Conservation (phyloP, 2,888 invertebrate genomes). For the Pegoplata infirma region DNA sequence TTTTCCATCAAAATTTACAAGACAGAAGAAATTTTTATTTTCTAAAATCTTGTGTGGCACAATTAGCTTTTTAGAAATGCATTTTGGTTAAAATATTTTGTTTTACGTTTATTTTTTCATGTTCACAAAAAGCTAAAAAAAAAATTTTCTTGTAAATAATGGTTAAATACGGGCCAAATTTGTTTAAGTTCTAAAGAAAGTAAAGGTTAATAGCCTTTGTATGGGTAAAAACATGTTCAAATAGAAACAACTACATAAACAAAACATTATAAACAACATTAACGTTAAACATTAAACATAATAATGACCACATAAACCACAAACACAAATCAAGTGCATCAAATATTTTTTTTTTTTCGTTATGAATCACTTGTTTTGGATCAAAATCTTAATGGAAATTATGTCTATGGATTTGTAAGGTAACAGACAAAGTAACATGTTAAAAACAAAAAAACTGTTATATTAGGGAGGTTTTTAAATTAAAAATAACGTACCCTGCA, state of each 20-base stretch:
- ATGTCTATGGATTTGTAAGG: background rate
- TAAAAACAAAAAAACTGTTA: no score
- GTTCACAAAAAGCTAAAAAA: background rate
- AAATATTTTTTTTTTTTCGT: background rate
- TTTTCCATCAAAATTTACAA: background rate
- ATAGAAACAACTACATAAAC: background rate
- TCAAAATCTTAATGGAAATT: background rate
- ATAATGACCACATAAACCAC: background rate
- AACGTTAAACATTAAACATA: background rate
- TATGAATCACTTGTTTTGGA: background rate
- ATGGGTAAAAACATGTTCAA: background rate
- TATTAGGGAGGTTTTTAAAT: no score
- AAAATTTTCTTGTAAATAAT: background rate
- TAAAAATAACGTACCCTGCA: no score
- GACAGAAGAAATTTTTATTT: background rate
- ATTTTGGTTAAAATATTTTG: slow-evolving; percentile 8
- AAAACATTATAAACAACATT: background rate
- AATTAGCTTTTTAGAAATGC: slow-evolving; percentile 44
- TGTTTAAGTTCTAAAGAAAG: slow-evolving; percentile 35
- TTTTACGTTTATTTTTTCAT: background rate
- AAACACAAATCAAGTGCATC: background rate
- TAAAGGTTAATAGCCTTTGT: slow-evolving; percentile 42
- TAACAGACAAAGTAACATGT: background rate
- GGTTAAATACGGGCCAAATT: slow-evolving; percentile 23
- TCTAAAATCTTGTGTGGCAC: slow-evolving; percentile 51